A percentile compares a stretch with the other conserved stretches of the same genome.
Conservation (phyloP, 1,140 invertebrate species). For the Euura lappo region DNA sequence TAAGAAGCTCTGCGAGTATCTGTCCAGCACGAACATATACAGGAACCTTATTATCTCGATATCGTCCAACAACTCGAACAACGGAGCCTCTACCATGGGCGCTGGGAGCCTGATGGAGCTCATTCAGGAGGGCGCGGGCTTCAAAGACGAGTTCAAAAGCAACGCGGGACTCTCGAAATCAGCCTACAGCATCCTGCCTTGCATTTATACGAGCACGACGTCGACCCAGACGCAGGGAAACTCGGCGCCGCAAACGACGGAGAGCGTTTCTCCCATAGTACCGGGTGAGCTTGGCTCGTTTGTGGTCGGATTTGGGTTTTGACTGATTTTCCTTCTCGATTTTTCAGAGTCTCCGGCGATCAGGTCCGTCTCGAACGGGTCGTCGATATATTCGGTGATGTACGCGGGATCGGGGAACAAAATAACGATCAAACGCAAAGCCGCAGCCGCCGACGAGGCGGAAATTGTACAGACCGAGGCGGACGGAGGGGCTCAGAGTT, state of each 20-base stretch:
- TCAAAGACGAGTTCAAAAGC: slow-evolving; percentile 78
- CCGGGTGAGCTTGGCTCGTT: slow-evolving; percentile 35
- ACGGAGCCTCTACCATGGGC: slow-evolving; percentile 49
- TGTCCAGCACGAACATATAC: slow-evolving; percentile 75
- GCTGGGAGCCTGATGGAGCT: slow-evolving; percentile 72
- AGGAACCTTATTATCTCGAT: slow-evolving; percentile 61
- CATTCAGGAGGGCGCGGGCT: slow-evolving; percentile 79
- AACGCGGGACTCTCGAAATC: slow-evolving; percentile 72
- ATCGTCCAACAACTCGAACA: slow-evolving; percentile 60
- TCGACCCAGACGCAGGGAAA: slow-evolving; percentile 70
- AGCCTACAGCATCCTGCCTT: slow-evolving; percentile 74
- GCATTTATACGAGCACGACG: slow-evolving; percentile 73
- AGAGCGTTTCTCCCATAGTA: slow-evolving; percentile 48
- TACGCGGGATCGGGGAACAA: slow-evolving; percentile 80
- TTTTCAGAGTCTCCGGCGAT: slow-evolving; percentile 56
- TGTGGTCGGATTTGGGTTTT: too few relatives aligned
- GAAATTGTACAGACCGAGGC: slow-evolving; percentile 43
- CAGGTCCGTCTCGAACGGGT: slow-evolving; percentile 69
- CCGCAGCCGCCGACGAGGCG: slow-evolving; percentile 56
- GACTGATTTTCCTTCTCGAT: too few relatives aligned
- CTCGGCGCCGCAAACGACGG: slow-evolving; percentile 42
- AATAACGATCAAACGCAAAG: slow-evolving; percentile 82
- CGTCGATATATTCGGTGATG: slow-evolving; percentile 78
- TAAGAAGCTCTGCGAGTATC: slow-evolving; percentile 84
- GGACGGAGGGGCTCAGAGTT: slow-evolving; percentile 43